A percentile compares a stretch with the other conserved stretches of the same genome.
These are phyloP conservation scores for Apis mellifera DNA, from an alignment of 1,140 invertebrate species.

Conservation along the genomic window DNA sequence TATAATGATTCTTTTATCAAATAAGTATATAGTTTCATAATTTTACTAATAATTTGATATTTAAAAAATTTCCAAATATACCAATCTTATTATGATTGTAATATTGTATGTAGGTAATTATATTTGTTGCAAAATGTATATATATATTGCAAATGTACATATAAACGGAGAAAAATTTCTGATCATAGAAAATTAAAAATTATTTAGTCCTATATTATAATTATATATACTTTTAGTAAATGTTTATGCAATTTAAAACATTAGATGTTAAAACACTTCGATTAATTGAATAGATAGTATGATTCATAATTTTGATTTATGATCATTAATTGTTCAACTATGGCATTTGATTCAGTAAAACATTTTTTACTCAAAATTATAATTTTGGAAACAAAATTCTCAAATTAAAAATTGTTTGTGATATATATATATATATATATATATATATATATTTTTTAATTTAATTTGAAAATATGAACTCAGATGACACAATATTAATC, in stretches of 20 bases:
- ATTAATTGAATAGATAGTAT: neutral
- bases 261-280: neutral
- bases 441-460: too few species aligned
- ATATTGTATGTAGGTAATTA: neutral
- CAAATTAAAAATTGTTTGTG: too few species aligned
- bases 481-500: too few species aligned
- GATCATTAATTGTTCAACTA: neutral
- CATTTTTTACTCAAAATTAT: too few species aligned
- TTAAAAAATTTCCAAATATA: slow-evolving; percentile 3
- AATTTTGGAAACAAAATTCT: too few species aligned
- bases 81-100: neutral
- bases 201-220: neutral
- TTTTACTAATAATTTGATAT: neutral
- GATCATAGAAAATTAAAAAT: slow-evolving; percentile 1
- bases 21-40: neutral
- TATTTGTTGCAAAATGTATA: neutral
- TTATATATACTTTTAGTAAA: neutral
- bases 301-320: neutral
- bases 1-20: slow-evolving; percentile 11
- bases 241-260: neutral
- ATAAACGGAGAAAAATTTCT: neutral
- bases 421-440: too few species aligned
- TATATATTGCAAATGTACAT: too few species aligned
- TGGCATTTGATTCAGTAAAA: neutral
- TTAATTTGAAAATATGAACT: too few species aligned